Percentiles rank a stretch among this genome's conserved stretches.
Evolutionary conservation across 2,888 invertebrate species (phyloP).

Genomic region (Sepioteuthis lessoniana): DNA sequence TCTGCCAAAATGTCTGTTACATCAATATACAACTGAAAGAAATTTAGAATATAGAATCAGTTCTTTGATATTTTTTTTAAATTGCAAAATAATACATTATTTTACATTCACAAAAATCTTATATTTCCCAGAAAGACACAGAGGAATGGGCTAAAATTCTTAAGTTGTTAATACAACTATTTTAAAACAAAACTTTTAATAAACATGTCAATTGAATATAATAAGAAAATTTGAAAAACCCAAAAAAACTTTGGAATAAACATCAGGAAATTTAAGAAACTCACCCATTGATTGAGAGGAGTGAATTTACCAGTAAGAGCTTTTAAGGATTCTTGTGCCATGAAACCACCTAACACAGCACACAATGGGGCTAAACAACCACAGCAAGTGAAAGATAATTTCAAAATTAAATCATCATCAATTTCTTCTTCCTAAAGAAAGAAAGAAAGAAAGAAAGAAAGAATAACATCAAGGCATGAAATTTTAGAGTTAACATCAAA

Average conservation of each 20-base stretch:
- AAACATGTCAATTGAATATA: neutral
- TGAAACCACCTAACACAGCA: slow-evolving; percentile 74
- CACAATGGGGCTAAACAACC: slow-evolving; percentile 73
- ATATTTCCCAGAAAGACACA: neutral
- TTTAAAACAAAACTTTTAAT: no score
- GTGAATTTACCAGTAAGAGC: slow-evolving; percentile 76
- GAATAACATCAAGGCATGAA: neutral
- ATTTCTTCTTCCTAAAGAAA: slow-evolving; percentile 46
- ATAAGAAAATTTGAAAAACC: neutral
- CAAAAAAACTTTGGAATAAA: neutral
- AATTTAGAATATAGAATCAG: neutral
- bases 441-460: neutral
- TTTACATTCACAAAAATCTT: neutral
- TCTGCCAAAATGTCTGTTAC: slow-evolving; percentile 64
- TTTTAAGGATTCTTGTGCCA: slow-evolving; percentile 76
- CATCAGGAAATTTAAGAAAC: slow-evolving; percentile 49
- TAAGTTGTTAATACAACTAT: neutral
- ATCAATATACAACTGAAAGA: slow-evolving; percentile 69
- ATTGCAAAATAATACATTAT: neutral
- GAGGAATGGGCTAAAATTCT: neutral
- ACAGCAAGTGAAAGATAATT: slow-evolving; percentile 66
- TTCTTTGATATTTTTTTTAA: neutral
- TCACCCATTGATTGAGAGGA: slow-evolving; percentile 75
- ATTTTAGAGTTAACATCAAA: neutral
- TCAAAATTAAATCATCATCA: slow-evolving; percentile 61